Conservation (phyloP, 2,113 vertebrate genomes). For the Pelecanoides urinatrix region DNA sequence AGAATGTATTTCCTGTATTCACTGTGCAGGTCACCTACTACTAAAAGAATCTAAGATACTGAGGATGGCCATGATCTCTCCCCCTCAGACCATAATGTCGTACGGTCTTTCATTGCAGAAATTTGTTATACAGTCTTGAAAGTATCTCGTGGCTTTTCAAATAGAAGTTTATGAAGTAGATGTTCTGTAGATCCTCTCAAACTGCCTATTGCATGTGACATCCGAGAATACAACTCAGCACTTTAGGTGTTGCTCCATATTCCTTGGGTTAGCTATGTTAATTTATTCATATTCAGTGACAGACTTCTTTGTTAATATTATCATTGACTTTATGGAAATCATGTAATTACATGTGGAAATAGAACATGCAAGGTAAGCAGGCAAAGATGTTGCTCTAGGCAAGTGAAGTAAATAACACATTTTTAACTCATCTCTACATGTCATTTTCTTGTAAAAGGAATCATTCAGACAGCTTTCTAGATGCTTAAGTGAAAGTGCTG, state of each 20-base stretch:
- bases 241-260: background rate
- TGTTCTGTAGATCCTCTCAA: background rate
- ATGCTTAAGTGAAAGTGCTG: background rate
- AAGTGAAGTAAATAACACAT: background rate
- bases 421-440: background rate
- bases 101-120: background rate
- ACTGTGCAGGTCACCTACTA: background rate
- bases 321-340: background rate
- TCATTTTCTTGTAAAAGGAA: background rate
- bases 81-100: background rate
- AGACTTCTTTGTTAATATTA: background rate
- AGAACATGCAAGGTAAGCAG: background rate
- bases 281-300: background rate
- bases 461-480: background rate
- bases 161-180: background rate
- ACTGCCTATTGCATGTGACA: background rate
- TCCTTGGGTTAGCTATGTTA: background rate
- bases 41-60: background rate
- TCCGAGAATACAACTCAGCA: background rate
- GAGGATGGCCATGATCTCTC: background rate
- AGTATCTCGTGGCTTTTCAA: background rate
- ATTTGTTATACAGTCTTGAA: background rate
- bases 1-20: background rate
- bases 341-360: background rate
- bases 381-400: background rate